Evolutionary conservation across 2,888 invertebrate species (phyloP).

Genomic region (Drosophila picticornis): DNA sequence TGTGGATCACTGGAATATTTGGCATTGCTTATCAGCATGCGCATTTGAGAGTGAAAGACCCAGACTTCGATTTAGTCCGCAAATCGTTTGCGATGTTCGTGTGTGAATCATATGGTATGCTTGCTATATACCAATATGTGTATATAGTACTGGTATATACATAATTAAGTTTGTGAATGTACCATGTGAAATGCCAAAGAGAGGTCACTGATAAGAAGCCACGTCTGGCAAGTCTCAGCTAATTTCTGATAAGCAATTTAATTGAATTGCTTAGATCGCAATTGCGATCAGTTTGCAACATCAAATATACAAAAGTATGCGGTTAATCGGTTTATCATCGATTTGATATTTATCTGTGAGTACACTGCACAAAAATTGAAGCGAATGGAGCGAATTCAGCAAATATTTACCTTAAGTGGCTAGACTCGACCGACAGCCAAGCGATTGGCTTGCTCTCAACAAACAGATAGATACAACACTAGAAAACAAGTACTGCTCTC

Average conservation of each 20-base stretch:
- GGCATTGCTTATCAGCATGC: slow-evolving; percentile 51
- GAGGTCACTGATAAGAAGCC: not conserved
- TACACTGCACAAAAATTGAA: slow-evolving; percentile 11
- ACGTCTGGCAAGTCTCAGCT: not conserved
- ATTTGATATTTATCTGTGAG: slow-evolving; percentile 30
- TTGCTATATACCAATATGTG: not conserved
- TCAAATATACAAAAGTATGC: not conserved
- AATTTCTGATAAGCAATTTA: not conserved
- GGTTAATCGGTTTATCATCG: not conserved
- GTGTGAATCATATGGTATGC: slow-evolving; percentile 46
- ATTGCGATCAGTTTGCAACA: not conserved
- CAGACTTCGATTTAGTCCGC: slow-evolving; percentile 34
- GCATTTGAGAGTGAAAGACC: slow-evolving; percentile 35
- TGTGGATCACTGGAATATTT: slow-evolving; percentile 22
- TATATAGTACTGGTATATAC: too few relatives aligned
- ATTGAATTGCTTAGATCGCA: not conserved
- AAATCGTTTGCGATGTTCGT: slow-evolving; percentile 13
- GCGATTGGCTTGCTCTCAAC: slow-evolving; percentile 22
- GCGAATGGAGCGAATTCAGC: not conserved
- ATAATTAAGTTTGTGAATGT: too few relatives aligned
- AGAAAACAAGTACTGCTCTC: slow-evolving; percentile 34
- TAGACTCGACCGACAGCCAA: slow-evolving; percentile 30
- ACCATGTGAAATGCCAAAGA: not conserved
- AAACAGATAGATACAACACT: slow-evolving; percentile 23
- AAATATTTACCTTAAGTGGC: slow-evolving; percentile 2